phyloP scores from a whole-genome alignment of 2,888 invertebrate species.

The Phymatocera aterrima region DNA sequence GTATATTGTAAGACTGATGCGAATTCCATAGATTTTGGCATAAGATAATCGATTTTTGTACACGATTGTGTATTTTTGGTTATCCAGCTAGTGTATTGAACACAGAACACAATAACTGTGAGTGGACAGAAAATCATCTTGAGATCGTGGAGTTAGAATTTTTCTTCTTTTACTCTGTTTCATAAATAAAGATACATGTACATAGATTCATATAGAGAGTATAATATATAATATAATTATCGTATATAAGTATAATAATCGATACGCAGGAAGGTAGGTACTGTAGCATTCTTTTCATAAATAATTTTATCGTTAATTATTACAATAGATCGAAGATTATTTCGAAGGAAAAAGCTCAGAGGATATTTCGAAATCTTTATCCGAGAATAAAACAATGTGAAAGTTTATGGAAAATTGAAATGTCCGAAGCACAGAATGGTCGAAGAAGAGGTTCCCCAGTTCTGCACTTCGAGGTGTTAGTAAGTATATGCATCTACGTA shows the following conservation, averaged over 20 bases:
- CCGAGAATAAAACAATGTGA: constrained; percentile 1
- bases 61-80: too few species aligned
- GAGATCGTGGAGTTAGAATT: too few species aligned
- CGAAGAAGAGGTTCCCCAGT: neutral
- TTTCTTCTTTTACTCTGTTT: too few species aligned
- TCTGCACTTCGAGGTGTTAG: too few species aligned
- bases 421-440: neutral
- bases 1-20: too few species aligned
- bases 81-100: too few species aligned
- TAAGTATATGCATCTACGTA: neutral
- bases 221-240: constrained; percentile 17
- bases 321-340: neutral
- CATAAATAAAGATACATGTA: too few species aligned
- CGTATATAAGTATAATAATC: neutral
- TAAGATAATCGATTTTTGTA: too few species aligned
- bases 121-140: too few species aligned
- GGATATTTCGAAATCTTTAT: neutral
- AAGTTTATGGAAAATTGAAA: constrained; percentile 8
- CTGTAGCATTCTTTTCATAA: constrained; percentile 42
- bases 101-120: too few species aligned
- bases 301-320: constrained; percentile 30
- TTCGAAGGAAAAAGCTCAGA: neutral
- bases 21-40: too few species aligned
- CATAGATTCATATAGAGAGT: too few species aligned
- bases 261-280: neutral